These are phyloP conservation scores for Arbacia lixula DNA, from an alignment of 53 echinoderm and acorn worm species.

Conservation along the genomic window DNA sequence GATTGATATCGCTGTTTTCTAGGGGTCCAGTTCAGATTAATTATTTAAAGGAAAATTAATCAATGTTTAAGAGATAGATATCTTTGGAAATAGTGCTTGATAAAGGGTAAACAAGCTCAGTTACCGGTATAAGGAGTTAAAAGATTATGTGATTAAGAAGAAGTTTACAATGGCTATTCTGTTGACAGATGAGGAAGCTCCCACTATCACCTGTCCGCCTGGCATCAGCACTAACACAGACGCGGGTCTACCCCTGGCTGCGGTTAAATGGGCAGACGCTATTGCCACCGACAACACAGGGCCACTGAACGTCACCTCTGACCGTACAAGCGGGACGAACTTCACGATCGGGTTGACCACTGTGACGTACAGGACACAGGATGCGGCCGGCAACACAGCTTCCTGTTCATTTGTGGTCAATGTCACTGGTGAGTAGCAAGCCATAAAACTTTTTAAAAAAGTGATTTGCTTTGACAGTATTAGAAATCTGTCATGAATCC, in stretches of 20 bases:
- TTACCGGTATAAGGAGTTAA: too few relatives aligned
- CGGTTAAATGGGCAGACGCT: conserved; percentile 11
- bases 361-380: conserved; percentile 12
- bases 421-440: conserved; percentile 37
- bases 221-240: conserved; percentile 1
- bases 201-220: conserved; percentile 28
- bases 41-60: too few relatives aligned
- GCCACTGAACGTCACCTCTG: conserved; percentile 19
- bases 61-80: too few relatives aligned
- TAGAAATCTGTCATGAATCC: too few relatives aligned
- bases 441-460: too few relatives aligned
- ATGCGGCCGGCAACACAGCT: conserved; percentile 36
- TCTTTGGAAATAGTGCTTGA: too few relatives aligned
- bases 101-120: too few relatives aligned
- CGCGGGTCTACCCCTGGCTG: background rate
- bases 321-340: conserved; percentile 17
- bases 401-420: conserved; percentile 31
- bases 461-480: too few relatives aligned
- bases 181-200: conserved; percentile 37
- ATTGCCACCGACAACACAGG: conserved; percentile 58
- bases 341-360: conserved; percentile 23
- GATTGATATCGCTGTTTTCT: too few relatives aligned
- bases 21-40: too few relatives aligned
- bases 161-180: too few relatives aligned
- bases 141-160: too few relatives aligned